Conservation (phyloP, 2,888 invertebrate genomes). For the Nysson spinosus region DNA sequence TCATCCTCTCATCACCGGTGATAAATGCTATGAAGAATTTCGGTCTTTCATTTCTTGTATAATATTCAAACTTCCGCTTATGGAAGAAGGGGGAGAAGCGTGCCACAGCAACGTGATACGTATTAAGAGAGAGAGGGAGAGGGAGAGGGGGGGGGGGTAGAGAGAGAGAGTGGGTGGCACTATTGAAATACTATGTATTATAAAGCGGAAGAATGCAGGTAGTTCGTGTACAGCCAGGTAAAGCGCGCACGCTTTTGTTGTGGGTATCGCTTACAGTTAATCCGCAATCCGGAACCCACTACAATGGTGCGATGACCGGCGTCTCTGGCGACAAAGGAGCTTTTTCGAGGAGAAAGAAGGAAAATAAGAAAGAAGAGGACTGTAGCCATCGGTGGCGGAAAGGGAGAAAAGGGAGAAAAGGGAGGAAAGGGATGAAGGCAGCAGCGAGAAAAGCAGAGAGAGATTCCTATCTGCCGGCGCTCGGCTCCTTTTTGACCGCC, state of each 20-base stretch:
- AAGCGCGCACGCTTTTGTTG: constrained; percentile 54
- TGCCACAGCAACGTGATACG: too few relatives aligned
- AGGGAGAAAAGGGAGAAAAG: constrained; percentile 12
- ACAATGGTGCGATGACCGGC: constrained; percentile 55
- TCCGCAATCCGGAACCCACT: constrained; percentile 63
- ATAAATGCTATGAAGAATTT: too few relatives aligned
- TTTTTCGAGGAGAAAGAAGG: too few relatives aligned
- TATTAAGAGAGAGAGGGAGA: too few relatives aligned
- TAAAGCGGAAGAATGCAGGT: constrained; percentile 39
- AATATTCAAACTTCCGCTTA: too few relatives aligned
- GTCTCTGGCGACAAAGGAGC: too few relatives aligned
- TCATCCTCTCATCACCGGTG: too few relatives aligned
- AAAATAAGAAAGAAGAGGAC: too few relatives aligned
- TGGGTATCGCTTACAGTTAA: constrained; percentile 70
- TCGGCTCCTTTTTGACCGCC: constrained; percentile 43
- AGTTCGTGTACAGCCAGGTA: constrained; percentile 38
- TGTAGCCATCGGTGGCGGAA: constrained; percentile 18
- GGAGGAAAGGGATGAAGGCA: constrained; percentile 20
- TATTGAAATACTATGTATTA: not conserved
- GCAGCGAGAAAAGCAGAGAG: constrained; percentile 47
- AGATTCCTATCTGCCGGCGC: constrained; percentile 24
- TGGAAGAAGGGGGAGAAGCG: too few relatives aligned
- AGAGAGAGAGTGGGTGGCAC: too few relatives aligned
- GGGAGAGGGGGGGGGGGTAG: too few relatives aligned
- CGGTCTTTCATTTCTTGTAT: too few relatives aligned